Conservation (phyloP, 1,140 invertebrate genomes). For the Ceratina japonica region DNA sequence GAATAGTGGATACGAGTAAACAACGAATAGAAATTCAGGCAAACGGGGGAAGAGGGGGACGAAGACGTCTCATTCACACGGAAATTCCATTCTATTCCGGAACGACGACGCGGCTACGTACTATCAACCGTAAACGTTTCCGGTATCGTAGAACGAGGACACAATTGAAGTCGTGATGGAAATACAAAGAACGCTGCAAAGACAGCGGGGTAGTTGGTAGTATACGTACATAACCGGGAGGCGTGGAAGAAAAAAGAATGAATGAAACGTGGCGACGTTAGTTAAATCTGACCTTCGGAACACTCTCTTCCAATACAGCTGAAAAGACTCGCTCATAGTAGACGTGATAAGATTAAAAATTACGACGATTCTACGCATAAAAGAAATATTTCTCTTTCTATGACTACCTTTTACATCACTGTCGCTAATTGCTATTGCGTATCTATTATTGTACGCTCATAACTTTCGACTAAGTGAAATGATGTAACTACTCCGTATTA, state of each 20-base stretch:
- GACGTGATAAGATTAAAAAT: not conserved
- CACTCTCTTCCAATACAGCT: constrained; percentile 1
- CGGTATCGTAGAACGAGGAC: not conserved
- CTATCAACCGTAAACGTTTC: not conserved
- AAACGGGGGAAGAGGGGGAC: not conserved
- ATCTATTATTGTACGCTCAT: not conserved
- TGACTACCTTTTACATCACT: not conserved
- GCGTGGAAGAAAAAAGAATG: constrained; percentile 21
- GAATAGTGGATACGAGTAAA: not conserved
- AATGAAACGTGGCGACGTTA: constrained; percentile 10
- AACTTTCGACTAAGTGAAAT: not conserved
- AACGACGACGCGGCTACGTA: not conserved
- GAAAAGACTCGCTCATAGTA: not conserved
- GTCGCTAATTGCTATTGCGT: not conserved
- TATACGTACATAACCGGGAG: not conserved
- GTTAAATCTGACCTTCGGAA: not conserved
- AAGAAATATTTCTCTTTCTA: not conserved
- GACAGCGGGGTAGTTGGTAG: not conserved
- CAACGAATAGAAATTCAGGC: not conserved
- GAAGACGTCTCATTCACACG: not conserved
- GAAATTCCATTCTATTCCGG: not conserved
- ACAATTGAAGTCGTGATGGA: constrained; percentile 22
- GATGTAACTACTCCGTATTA: no score
- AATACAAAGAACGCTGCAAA: constrained; percentile 5
- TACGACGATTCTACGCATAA: not conserved